Base-by-base conservation (phyloP, 2,888 invertebrate species). In the Sminthurinus aureus region DNA sequence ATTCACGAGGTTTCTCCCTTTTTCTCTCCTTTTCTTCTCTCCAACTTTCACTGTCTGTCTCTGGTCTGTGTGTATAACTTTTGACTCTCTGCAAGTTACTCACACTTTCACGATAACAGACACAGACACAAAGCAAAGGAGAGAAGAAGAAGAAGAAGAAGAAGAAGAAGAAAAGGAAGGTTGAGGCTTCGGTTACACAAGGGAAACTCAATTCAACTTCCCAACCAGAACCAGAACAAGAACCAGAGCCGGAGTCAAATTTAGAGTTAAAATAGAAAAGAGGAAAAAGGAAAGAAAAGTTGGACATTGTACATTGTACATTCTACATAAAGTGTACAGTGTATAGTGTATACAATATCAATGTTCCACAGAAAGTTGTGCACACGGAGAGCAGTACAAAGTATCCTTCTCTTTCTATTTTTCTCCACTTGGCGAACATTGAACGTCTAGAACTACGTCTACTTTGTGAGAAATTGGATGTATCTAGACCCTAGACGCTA, bases 21-120 rank as follows among this genome's bases (percentile, higher is more conserved):
- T 79, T 50, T 76, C 76, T 75, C 51, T 76, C 76, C 22, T 20
- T 76, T 22, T 58, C 76, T 58, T 51, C 22, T 18, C n/a, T 75
- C n/a, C 38, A 51, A 50, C 50, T 18, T 38, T 51, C 58, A 20
- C 51, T 13, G 50, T 20, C n/a, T 26, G 64, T 64, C 3, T 64
- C 3, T 15, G n/a, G 13, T 15, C 9, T 69, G 69, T 24, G 20
- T 26, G 38, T 26, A 15, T 73, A 73, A 69, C 73, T 24, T 15
- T 73, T 73, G 38, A 73, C 73, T 73, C 73, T 26, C 0, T 58
- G 26, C 73, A 73, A 24, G 22, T 73, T 8, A 69, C 69, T 20
- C 69, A 22, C 69, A 69, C 20, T 13, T 69, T 24, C n/a, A 69
- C n/a, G 69, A 69, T 22, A 24, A 69, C 69, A 24, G 22, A 69